Conservation (phyloP, 2,113 vertebrate species). For the Ptyas mucosa region DNA sequence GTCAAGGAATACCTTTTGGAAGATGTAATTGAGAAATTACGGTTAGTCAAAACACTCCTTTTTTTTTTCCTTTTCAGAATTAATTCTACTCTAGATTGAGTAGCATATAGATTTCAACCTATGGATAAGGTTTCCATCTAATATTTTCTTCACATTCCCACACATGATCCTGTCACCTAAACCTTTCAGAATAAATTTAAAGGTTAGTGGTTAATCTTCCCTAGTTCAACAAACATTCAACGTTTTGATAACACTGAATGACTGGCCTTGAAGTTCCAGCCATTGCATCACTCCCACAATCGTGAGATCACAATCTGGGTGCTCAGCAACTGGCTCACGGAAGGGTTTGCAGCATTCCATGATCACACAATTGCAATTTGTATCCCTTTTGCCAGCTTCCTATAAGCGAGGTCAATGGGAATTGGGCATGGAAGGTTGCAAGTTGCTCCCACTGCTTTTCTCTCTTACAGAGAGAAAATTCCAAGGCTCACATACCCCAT, state of each 20-base stretch:
- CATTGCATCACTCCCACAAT: background rate
- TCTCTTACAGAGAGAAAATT: background rate
- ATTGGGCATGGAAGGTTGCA: background rate
- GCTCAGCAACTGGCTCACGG: background rate
- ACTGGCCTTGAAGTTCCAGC: background rate
- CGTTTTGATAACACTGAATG: background rate
- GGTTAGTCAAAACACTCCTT: slow-evolving; percentile 62
- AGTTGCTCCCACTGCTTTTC: background rate
- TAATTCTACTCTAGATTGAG: background rate
- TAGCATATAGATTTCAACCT: background rate
- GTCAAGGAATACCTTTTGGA: slow-evolving; percentile 91
- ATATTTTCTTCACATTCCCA: background rate
- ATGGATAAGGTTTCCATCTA: background rate
- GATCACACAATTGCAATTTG: background rate
- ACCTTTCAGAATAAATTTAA: background rate
- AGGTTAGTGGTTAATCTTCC: background rate
- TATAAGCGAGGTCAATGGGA: background rate
- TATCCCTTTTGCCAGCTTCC: background rate
- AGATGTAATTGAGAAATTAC: slow-evolving; percentile 88
- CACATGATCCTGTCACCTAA: background rate
- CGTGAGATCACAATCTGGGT: background rate
- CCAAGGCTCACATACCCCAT: background rate
- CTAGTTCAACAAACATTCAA: background rate
- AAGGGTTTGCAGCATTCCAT: background rate
- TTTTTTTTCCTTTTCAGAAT: background rate